Evolutionary conservation across 1,140 invertebrate species (phyloP).

Genomic region (Drosophila persimilis): DNA sequence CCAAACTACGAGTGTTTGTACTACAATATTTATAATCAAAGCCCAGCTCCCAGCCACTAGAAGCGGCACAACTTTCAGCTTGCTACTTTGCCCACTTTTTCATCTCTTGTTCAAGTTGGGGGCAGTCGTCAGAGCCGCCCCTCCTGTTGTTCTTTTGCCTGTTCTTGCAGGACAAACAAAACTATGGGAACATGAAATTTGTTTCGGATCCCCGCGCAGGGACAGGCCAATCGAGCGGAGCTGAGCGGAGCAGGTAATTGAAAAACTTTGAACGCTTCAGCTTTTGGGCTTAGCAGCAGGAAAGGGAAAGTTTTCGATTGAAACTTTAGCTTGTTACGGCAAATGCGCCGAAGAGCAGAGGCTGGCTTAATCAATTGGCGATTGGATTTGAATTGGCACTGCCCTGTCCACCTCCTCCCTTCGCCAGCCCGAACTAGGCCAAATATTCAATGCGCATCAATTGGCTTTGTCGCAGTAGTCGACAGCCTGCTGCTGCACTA

Average conservation of each 20-base stretch:
- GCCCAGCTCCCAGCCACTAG: slow-evolving; percentile 9
- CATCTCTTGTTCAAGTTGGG: slow-evolving; percentile 34
- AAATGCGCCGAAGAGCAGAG: slow-evolving; percentile 42
- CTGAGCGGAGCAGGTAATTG: slow-evolving; percentile 60
- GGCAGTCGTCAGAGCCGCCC: slow-evolving; percentile 14
- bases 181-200: slow-evolving; percentile 48
- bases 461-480: slow-evolving; percentile 32
- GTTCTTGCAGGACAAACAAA: slow-evolving; percentile 32
- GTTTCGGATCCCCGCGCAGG: slow-evolving; percentile 23
- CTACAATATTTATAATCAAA: slow-evolving; percentile 54
- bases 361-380: slow-evolving; percentile 64
- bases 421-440: slow-evolving; percentile 37
- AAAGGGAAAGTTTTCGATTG: slow-evolving; percentile 42
- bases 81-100: slow-evolving; percentile 32
- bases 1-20: slow-evolving; percentile 14
- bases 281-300: slow-evolving; percentile 42
- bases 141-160: slow-evolving; percentile 17
- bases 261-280: slow-evolving; percentile 67
- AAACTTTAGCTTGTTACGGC: slow-evolving; percentile 60
- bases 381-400: slow-evolving; percentile 45
- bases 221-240: slow-evolving; percentile 31
- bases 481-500: background rate
- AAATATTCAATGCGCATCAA: slow-evolving; percentile 43
- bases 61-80: slow-evolving; percentile 25
- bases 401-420: background rate